Base-by-base conservation (phyloP, 2,797 vertebrate genomes). In the Rhyacichthys aspro region DNA sequence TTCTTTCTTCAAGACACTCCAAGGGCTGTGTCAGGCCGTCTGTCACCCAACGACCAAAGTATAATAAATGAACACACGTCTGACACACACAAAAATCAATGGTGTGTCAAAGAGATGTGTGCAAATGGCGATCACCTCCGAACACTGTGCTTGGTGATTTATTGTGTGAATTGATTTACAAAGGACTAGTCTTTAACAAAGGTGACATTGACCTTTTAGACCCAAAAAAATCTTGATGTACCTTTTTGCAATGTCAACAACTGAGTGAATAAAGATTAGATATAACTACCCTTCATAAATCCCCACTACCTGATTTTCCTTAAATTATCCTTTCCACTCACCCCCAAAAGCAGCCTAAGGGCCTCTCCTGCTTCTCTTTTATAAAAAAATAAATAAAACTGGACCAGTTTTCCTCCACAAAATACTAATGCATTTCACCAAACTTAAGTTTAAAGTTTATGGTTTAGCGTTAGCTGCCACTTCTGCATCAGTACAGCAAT, bases 91-190 rank as follows among this genome's bases (percentile, higher is more conserved):
- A 58, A 7, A 65, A 82, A 80, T 83, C 78, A 70, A 83, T 62
- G 58, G 54, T 15, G 43, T 71, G 69, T 82, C 77, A 62, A 68
- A 82, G 55, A 68, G 67, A 78, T 84, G 68, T 75, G 63, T 16
- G 28, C 19, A 65, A 71, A 64, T 23, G 3, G 59, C 1, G 19
- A 60, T 53, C 60, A 37, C 37, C 59, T 33, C 46, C 59, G 50
- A 52, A 76, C 58, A 75, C 72, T 55, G 28, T 52, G 37, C 36
- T 38, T 52, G 68, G 78, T 79, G 74, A 86, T 86, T 53, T 81
- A 83, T 76, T 59, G 72, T 74, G 57, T 57, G 72, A 69, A 83
- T 78, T 86, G 78, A 86, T 87, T 81, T 55, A 65, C 28, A 63
- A 77, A 52, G 62, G 58, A 71, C 81, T 83, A 69, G 23, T 53